Percentiles rank a stretch among this genome's conserved stretches.
Evolutionary conservation across 1,140 invertebrate species (phyloP).

Genomic region (Scylla paramamosain): DNA sequence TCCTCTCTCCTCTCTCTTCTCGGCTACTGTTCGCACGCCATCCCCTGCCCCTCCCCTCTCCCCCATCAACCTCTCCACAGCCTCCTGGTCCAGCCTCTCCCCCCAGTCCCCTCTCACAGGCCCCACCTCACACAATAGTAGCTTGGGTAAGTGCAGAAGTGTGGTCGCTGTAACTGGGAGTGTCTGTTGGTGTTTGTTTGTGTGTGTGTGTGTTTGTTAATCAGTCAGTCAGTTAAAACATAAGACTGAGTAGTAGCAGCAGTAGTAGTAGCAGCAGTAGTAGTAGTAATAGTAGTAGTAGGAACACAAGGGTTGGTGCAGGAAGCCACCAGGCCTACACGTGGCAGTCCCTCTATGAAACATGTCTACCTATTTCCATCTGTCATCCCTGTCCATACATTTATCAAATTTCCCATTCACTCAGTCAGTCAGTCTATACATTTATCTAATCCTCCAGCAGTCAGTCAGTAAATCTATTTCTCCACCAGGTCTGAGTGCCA

Average conservation of each 20-base stretch:
- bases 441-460: too few relatives aligned
- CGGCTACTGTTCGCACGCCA: constrained; percentile 51
- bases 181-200: background rate
- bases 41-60: constrained; percentile 46
- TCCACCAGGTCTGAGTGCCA: constrained; percentile 53
- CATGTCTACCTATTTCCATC: too few relatives aligned
- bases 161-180: background rate
- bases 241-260: background rate
- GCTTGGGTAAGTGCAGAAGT: background rate
- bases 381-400: too few relatives aligned
- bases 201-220: background rate
- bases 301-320: too few relatives aligned
- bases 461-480: too few relatives aligned
- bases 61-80: constrained; percentile 40
- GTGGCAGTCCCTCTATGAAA: too few relatives aligned
- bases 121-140: background rate
- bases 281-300: background rate
- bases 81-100: constrained; percentile 51
- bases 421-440: too few relatives aligned
- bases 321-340: too few relatives aligned
- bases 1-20: constrained; percentile 58
- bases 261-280: background rate
- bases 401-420: background rate
- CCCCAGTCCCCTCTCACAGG: background rate
- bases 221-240: background rate